Conservation (phyloP, 2,113 vertebrate species). For the Varanus salvator region DNA sequence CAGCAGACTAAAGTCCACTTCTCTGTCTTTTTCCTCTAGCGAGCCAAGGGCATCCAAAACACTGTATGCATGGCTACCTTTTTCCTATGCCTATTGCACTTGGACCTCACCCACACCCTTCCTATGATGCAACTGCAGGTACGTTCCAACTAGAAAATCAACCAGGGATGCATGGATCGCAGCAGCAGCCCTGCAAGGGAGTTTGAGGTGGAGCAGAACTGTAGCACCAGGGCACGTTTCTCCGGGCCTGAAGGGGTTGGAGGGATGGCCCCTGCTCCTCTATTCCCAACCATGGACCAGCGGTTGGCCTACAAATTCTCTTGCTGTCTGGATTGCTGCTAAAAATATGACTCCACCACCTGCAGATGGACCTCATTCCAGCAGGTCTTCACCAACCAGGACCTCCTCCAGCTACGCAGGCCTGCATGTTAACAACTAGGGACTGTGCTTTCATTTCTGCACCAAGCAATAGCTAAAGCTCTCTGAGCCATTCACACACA, state of each 20-base stretch:
- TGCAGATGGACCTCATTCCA: no score
- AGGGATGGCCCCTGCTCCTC: not conserved
- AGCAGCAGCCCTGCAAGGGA: no score
- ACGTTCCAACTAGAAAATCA: slow-evolving; percentile 22
- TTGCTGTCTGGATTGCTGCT: not conserved
- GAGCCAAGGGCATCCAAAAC: slow-evolving; percentile 85
- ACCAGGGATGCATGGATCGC: not conserved
- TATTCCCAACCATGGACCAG: not conserved
- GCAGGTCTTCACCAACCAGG: no score
- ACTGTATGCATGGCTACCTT: slow-evolving; percentile 88
- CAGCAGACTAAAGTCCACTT: not conserved
- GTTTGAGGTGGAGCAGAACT: not conserved
- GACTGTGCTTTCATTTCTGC: no score
- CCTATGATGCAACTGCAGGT: slow-evolving; percentile 87
- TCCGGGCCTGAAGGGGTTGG: not conserved
- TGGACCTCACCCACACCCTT: slow-evolving; percentile 84
- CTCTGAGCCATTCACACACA: no score
- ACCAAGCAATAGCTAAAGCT: no score
- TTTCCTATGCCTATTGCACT: slow-evolving; percentile 86
- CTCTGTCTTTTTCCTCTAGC: slow-evolving; percentile 67
- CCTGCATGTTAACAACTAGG: no score
- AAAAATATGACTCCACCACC: not conserved
- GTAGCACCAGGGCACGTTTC: not conserved
- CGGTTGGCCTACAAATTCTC: not conserved
- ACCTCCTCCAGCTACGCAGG: no score